These are phyloP conservation scores for Neostethus bicornis DNA, from an alignment of 2,797 vertebrate species.

Conservation along the genomic window DNA sequence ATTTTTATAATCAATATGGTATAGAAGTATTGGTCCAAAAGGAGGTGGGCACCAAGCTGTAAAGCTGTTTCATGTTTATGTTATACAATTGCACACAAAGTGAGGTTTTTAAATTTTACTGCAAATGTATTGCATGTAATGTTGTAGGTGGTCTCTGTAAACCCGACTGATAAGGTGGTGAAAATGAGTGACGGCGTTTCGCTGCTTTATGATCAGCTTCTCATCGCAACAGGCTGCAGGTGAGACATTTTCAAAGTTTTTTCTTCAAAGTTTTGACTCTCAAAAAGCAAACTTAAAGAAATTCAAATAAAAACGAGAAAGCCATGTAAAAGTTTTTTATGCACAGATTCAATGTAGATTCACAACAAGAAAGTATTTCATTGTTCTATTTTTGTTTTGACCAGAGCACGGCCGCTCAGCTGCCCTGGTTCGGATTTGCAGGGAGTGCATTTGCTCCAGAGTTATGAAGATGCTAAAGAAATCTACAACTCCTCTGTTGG, in stretches of 20 bases:
- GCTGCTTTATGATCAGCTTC: conserved; percentile 83
- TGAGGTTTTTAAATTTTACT: neutral
- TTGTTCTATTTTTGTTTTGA: neutral
- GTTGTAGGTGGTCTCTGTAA: conserved; percentile 79
- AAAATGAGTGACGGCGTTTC: conserved; percentile 73
- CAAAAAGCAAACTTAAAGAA: neutral
- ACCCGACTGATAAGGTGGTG: conserved; percentile 74
- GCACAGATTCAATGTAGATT: neutral
- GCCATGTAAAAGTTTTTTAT: neutral
- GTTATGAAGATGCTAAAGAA: conserved; percentile 79
- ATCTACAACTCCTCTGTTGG: conserved; percentile 77
- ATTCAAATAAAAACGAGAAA: neutral
- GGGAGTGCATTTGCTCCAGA: conserved; percentile 80
- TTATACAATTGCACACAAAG: neutral
- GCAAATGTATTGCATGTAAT: neutral
- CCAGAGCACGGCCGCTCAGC: conserved; percentile 77
- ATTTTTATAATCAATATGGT: conserved; percentile 77
- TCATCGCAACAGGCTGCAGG: conserved; percentile 89
- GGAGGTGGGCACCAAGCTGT: conserved; percentile 73
- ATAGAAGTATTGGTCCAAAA: conserved; percentile 85
- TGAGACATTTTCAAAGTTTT: conserved; percentile 36
- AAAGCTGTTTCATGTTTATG: neutral
- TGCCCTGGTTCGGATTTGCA: conserved; percentile 82
- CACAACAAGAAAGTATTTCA: too few relatives aligned
- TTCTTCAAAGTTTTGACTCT: neutral